Evolutionary conservation across 2,888 invertebrate genomes (phyloP), one percentile per base, ranked within the genome.

Genomic region (Philaethria dido): DNA sequence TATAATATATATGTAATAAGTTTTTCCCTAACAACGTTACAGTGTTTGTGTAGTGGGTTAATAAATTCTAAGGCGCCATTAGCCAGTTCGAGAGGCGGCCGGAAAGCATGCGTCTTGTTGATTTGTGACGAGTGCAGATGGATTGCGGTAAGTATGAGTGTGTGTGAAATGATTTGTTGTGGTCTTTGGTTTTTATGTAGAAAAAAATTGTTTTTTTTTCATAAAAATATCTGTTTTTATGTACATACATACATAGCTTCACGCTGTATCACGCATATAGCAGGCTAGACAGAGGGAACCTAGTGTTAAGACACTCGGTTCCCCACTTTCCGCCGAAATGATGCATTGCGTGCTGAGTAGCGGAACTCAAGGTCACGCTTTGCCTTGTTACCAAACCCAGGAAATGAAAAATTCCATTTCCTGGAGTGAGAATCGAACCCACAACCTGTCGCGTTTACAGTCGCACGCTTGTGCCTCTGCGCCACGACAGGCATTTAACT

Each of bases 91-190:
- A 74, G 72, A 69, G 73, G 84, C 82, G 80, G 75, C 81, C 87
- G 89, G 91, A 90, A 90, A 83, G 79, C 89, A 87, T 91, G 85
- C 81, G 87, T 90, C 90, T 89, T 85, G 83, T 79, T 90, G 90
- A 90, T 91, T 90, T 90, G 91, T 88, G 90, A 87, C 82, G 85
- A 83, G 81, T 77, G 77, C 83, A 82, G 88, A 88, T 84, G 84
- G 87, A 85, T 85, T 78, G 82, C 64, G 75, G 66, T 63, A 64
- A 60, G 72, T 66, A 70, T 74, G 69, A 74, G 72, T 69, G 68
- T 66, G 69, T 63, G 77, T 77, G 18, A 33, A 29, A 60, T 80
- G 78, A 80, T 79, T 79, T 78, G 73, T 75, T 50, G 62, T 4
- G 36, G 33, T 39, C 45, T 16, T n/a, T n/a, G n/a, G n/a, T 64